Evolutionary conservation across 1,140 invertebrate species (phyloP), one percentile per base, ranked within the genome.

Genomic region (Thereuonema tuberculata): DNA sequence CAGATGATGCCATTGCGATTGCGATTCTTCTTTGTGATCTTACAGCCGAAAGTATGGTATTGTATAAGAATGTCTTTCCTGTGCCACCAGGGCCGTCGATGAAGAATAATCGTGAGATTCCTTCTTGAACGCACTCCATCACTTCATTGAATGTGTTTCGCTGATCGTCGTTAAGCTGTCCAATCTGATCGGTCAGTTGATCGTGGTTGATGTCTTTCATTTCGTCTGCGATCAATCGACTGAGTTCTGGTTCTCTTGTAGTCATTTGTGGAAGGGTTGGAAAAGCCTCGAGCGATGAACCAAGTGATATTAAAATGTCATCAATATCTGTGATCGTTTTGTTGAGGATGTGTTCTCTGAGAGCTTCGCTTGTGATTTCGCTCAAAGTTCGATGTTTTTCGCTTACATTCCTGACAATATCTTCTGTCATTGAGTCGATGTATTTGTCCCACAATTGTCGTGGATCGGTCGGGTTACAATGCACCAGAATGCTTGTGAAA

Each of bases 401-500:
- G 14, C 12, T 21, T 26, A 24, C 27, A 55, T 17, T 29, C 27
- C 53, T 21, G 2, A 27, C 27, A 55, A 28, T 12, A 28, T 55
- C 53, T 29, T 47, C 64, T 50, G 5, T 43, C 58, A 66, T 53
- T n/a, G 1, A 31, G 3, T 60, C 46, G 43, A 58, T 63, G 27
- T 28, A 61, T 50, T 59, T 49, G 9, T 65, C 28, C 61, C 62
- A 70, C 0, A 69, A 28, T 12, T 37, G 23, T 17, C 29, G 12
- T 12, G 66, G 37, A 56, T 66, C 31, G 1, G 60, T 37, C 2
- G 56, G 53, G 12, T 65, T 67, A 75, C 73, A 60, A 65, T 47
- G 67, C 71, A 69, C 52, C 70, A 73, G 61, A 71, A 72, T 62
- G 70, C 72, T 66, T 50, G 69, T 69, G 71, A 56, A 73, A 60